Conservation (phyloP, 2,113 vertebrate species). For the Sceloporus tristichus region DNA sequence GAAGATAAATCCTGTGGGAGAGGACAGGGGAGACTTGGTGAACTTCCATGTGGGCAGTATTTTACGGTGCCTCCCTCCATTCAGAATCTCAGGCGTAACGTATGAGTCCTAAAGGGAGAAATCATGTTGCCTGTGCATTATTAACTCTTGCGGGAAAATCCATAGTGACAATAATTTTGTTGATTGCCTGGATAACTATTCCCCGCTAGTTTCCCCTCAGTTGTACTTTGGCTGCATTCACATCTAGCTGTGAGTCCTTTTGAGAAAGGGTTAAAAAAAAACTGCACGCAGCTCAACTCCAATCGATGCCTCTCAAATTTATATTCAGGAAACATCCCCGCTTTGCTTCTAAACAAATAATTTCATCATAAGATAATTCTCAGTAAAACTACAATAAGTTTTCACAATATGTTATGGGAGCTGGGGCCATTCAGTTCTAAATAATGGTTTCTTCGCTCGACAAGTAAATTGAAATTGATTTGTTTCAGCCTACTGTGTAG, state of each 20-base stretch:
- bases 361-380: conserved; percentile 80
- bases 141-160: conserved; percentile 48
- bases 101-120: conserved; percentile 68
- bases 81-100: conserved; percentile 40
- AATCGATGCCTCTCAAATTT: conserved; percentile 73
- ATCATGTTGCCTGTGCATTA: conserved; percentile 51
- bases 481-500: conserved; percentile 77
- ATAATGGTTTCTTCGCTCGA: conserved; percentile 80
- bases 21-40: too few species aligned
- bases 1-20: too few species aligned
- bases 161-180: conserved; percentile 55
- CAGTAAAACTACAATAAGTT: conserved; percentile 80
- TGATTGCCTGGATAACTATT: conserved; percentile 60
- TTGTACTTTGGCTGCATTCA: conserved; percentile 55
- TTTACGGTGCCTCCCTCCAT: not conserved
- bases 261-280: conserved; percentile 64
- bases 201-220: conserved; percentile 48
- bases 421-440: conserved; percentile 78
- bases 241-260: conserved; percentile 62
- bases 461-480: conserved; percentile 87
- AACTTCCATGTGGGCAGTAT: too few species aligned
- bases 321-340: conserved; percentile 70
- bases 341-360: conserved; percentile 81
- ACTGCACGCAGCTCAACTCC: conserved; percentile 51
- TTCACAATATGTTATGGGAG: conserved; percentile 80